A percentile compares a stretch with the other conserved stretches of the same genome.
These are phyloP conservation scores for Anoplolepis gracilipes DNA, from an alignment of 1,140 invertebrate genomes.

Conservation along the genomic window DNA sequence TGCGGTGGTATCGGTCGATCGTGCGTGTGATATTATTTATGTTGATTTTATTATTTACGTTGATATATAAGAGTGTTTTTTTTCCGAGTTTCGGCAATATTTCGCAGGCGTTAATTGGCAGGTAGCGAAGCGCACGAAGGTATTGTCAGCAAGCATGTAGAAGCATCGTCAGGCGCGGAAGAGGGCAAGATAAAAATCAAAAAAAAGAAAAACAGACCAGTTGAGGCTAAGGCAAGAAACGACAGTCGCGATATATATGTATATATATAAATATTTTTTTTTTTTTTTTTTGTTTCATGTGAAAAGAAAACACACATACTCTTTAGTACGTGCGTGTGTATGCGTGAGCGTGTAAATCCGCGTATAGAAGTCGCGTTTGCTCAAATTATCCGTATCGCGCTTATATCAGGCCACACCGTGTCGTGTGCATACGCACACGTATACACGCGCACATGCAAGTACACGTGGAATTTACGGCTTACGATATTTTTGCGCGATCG, in stretches of 20 bases:
- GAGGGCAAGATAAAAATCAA: constrained; percentile 87
- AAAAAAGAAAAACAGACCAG: constrained; percentile 86
- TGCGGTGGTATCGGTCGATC: constrained; percentile 72
- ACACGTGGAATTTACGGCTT: constrained; percentile 17
- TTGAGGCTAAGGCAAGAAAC: constrained; percentile 83
- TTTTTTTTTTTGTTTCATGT: constrained; percentile 42
- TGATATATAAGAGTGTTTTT: constrained; percentile 72
- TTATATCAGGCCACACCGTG: background rate
- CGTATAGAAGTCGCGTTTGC: background rate
- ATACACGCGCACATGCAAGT: background rate
- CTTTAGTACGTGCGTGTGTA: background rate
- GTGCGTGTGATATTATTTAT: constrained; percentile 72
- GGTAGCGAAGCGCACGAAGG: constrained; percentile 86
- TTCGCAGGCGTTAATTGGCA: constrained; percentile 86
- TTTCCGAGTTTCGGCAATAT: constrained; percentile 70
- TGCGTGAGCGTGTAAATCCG: background rate
- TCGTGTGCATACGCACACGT: background rate
- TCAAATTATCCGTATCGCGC: background rate
- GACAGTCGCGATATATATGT: constrained; percentile 70
- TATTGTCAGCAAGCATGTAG: constrained; percentile 86
- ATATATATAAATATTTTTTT: too few relatives aligned
- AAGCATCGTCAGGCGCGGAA: constrained; percentile 87
- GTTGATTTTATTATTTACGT: constrained; percentile 72
- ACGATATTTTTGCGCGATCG: constrained; percentile 49
- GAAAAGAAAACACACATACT: constrained; percentile 41